A percentile compares a stretch with the other conserved stretches of the same genome.
Evolutionary conservation across 2,113 vertebrate species (phyloP).

Genomic region (Microtus pennsylvanicus): DNA sequence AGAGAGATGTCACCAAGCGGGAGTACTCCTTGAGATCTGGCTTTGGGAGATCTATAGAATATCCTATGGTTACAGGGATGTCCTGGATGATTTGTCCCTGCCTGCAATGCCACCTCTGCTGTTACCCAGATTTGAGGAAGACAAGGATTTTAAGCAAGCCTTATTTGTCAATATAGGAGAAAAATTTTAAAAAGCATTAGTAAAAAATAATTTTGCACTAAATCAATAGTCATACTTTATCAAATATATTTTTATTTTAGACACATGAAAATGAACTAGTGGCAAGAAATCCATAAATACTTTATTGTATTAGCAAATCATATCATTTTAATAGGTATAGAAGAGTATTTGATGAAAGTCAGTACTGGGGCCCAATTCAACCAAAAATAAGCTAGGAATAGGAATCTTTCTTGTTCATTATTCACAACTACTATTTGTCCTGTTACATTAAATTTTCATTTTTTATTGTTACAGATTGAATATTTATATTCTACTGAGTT

Average conservation of each 20-base stretch:
- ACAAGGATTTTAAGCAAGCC: background rate
- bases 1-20: background rate
- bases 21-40: background rate
- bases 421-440: slow-evolving; percentile 23
- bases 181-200: background rate
- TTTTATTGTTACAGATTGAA: background rate
- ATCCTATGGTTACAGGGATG: background rate
- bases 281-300: background rate
- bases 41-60: background rate
- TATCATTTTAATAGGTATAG: background rate
- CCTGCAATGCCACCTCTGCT: background rate
- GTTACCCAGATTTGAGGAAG: background rate
- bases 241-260: background rate
- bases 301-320: background rate
- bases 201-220: background rate
- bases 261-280: background rate
- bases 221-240: background rate
- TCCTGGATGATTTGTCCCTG: background rate
- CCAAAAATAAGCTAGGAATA: background rate
- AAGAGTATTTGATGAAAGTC: background rate
- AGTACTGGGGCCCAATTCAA: slow-evolving; percentile 4
- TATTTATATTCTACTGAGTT: background rate
- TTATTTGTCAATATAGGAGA: background rate
- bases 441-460: background rate
- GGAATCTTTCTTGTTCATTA: background rate